Conservation (phyloP, 2,797 vertebrate genomes). For the Alfaro cultratus region DNA sequence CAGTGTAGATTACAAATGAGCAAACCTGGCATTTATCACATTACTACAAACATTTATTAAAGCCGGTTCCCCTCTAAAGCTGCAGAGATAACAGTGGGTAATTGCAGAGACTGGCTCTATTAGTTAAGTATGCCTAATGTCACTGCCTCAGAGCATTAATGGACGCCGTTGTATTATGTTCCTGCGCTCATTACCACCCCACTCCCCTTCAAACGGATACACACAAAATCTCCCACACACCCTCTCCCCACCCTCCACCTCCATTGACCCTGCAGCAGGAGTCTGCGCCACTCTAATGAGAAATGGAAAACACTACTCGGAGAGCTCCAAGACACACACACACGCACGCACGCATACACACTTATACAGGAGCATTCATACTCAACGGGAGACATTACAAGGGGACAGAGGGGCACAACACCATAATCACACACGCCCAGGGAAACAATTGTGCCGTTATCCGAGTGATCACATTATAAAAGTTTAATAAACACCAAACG, state of each 20-base stretch:
- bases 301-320: constrained; percentile 84
- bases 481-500: constrained; percentile 82
- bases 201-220: constrained; percentile 73
- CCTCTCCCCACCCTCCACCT: constrained; percentile 67
- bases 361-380: constrained; percentile 29
- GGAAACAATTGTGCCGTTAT: constrained; percentile 81
- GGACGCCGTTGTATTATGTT: constrained; percentile 86
- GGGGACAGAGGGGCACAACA: constrained; percentile 77
- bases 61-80: constrained; percentile 78
- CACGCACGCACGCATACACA: constrained; percentile 43
- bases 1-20: constrained; percentile 80
- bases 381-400: constrained; percentile 77
- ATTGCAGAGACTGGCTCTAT: constrained; percentile 85
- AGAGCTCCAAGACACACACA: constrained; percentile 75
- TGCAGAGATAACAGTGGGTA: constrained; percentile 82
- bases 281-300: constrained; percentile 85
- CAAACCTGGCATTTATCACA: constrained; percentile 82
- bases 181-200: constrained; percentile 83
- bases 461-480: constrained; percentile 82
- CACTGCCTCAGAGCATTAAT: constrained; percentile 85
- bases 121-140: constrained; percentile 88
- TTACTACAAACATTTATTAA: constrained; percentile 83
- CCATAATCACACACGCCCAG: constrained; percentile 82
- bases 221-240: constrained; percentile 49
- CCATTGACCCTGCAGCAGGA: constrained; percentile 85